phyloP scores from a whole-genome alignment of 2,797 vertebrate species.

The Graptemys geographica region DNA sequence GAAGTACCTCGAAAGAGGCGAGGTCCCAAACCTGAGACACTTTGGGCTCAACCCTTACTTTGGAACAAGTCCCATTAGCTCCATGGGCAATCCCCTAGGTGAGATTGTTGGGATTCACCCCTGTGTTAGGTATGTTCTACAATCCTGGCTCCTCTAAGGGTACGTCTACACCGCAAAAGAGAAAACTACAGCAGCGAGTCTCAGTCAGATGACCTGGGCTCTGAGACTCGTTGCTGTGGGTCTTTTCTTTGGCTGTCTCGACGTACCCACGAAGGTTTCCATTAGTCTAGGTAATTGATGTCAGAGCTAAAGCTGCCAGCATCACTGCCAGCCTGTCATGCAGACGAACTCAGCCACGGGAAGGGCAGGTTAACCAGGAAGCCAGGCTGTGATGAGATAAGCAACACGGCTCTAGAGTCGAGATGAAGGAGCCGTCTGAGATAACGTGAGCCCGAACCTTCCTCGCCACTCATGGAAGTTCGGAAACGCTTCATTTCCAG shows the following conservation, averaged over 20 bases:
- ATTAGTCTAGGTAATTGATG: slow-evolving; percentile 41
- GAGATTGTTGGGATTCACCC: accelerated
- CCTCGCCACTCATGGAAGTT: neutral
- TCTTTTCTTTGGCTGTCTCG: no score
- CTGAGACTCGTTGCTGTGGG: no score
- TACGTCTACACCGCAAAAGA: neutral
- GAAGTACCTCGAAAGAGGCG: neutral
- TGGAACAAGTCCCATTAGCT: neutral
- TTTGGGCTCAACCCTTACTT: neutral
- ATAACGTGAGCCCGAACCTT: slow-evolving; percentile 47
- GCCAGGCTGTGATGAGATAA: slow-evolving; percentile 73
- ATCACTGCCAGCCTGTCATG: slow-evolving; percentile 46
- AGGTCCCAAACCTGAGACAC: neutral
- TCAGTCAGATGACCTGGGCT: no score
- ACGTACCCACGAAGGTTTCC: no score
- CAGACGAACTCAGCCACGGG: slow-evolving; percentile 39
- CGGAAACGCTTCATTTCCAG: slow-evolving; percentile 43
- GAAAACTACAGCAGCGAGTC: neutral
- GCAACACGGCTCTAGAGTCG: slow-evolving; percentile 65
- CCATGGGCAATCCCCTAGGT: neutral
- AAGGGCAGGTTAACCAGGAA: slow-evolving; percentile 66
- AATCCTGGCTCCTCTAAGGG: slow-evolving; percentile 40
- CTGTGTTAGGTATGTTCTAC: neutral
- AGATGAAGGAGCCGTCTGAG: slow-evolving; percentile 44
- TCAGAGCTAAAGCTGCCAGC: slow-evolving; percentile 42